Conservation (phyloP, 2,797 vertebrate species). For the Scolopax bukidnonensis region DNA sequence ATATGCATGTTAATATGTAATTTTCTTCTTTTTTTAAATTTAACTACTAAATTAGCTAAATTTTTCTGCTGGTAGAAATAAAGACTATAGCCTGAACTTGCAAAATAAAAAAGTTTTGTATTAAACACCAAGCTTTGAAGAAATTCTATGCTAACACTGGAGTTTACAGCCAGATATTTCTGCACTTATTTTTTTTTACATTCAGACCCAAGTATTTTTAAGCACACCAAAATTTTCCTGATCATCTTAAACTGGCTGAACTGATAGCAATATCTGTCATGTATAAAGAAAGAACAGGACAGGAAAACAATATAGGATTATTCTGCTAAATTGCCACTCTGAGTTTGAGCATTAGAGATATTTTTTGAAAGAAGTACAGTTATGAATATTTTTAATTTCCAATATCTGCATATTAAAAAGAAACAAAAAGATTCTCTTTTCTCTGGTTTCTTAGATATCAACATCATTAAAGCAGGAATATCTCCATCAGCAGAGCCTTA, state of each 20-base stretch:
- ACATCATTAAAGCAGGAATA: background rate
- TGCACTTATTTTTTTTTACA: background rate
- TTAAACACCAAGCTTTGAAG: background rate
- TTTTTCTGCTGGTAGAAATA: background rate
- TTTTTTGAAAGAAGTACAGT: background rate
- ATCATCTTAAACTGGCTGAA: background rate
- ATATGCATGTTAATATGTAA: background rate
- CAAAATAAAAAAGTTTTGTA: rapidly evolving
- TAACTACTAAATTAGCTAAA: background rate
- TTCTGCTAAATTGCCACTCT: background rate
- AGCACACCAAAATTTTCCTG: background rate
- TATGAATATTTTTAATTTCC: background rate
- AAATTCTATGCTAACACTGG: background rate
- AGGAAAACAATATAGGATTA: background rate
- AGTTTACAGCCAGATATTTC: background rate
- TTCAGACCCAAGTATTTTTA: background rate
- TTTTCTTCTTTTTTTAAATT: background rate
- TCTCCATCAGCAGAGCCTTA: background rate
- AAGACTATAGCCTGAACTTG: background rate
- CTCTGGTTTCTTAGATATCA: background rate
- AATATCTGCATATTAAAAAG: background rate
- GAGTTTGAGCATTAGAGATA: background rate
- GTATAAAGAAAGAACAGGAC: background rate
- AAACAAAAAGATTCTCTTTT: background rate
- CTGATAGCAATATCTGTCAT: background rate